Evolutionary conservation across 2,888 invertebrate species (phyloP).

Genomic region (Andrena bucephala): DNA sequence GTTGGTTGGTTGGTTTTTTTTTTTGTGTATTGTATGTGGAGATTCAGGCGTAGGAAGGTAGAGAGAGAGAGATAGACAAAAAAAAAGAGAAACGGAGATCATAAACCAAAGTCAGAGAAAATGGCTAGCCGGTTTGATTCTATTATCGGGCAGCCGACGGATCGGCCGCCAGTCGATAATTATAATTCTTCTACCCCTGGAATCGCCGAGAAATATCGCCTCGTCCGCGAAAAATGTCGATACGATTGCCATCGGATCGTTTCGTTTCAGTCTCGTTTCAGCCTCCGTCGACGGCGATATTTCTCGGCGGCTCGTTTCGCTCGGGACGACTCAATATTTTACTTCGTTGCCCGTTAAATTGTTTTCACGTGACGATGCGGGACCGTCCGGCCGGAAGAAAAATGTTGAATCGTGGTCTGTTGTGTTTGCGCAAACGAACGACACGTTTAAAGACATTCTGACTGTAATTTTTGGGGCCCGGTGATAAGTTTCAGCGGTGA

Average conservation of each 20-base stretch:
- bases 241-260: too few relatives aligned
- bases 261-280: not conserved
- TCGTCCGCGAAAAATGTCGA: not conserved
- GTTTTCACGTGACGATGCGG: not conserved
- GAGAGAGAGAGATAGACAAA: constrained; percentile 76
- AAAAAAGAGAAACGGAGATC: constrained; percentile 77
- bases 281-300: not conserved
- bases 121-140: constrained; percentile 4
- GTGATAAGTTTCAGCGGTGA: not conserved
- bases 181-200: constrained; percentile 2
- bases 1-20: constrained; percentile 67
- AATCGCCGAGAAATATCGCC: constrained; percentile 8
- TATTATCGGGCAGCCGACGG: not conserved
- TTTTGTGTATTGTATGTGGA: constrained; percentile 79
- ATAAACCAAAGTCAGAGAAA: constrained; percentile 79
- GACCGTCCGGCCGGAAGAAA: constrained; percentile 1
- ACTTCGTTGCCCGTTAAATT: not conserved
- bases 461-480: not conserved
- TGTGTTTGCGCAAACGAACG: constrained; percentile 15
- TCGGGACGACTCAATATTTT: constrained; percentile 23
- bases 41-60: constrained; percentile 60
- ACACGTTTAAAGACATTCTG: not conserved
- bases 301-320: constrained; percentile 3
- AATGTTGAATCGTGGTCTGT: constrained; percentile 13
- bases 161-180: not conserved